Evolutionary conservation across 2,888 invertebrate genomes (phyloP), one percentile per base, ranked within the genome.

Genomic region (Lasioglossum vierecki): DNA sequence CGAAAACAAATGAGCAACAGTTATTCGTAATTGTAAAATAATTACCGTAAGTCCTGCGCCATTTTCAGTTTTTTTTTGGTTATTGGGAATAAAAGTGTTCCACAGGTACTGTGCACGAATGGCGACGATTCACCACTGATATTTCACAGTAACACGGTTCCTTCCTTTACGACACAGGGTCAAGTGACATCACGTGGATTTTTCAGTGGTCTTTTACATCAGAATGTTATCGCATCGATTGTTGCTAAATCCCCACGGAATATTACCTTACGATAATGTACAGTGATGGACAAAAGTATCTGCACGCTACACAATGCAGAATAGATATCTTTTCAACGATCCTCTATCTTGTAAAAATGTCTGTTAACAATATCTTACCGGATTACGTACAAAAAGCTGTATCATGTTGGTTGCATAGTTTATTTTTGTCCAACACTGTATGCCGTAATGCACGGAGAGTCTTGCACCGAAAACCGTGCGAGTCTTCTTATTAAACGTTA

Each of bases 11-110:
- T 41, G 72, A 73, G 79, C 3, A 30, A n/a, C 53, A 76, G 15
- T 57, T 71, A 80, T 18, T 41, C 2, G 26, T 22, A 57, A 71
- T 44, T 11, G 13, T 22, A 26, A 39, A 46, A 83, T 68, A 22
- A 63, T 76, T 93, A 93, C 93, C 91, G 89, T 89, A 93, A 91
- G 66, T 92, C 73, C 60, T 90, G 86, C 49, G 91, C 92, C 93
- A 93, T 93, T 90, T 84, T 72, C 49, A 2, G 26, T 68, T 68
- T 53, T 13, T 57, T 11, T 57, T 5, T 63, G 26, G 63, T 11
- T 81, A 53, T 6, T 6, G 11, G 11, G 26, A 63, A 68, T 68
- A 35, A 63, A 75, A 74, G 13, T 41, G 63, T 79, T 70, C 71
- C 6, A 74, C 85, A 79, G 63, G 39, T 41, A 79, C 80, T 72